Conservation (phyloP, 1,140 invertebrate genomes). For the Ylistrum balloti region DNA sequence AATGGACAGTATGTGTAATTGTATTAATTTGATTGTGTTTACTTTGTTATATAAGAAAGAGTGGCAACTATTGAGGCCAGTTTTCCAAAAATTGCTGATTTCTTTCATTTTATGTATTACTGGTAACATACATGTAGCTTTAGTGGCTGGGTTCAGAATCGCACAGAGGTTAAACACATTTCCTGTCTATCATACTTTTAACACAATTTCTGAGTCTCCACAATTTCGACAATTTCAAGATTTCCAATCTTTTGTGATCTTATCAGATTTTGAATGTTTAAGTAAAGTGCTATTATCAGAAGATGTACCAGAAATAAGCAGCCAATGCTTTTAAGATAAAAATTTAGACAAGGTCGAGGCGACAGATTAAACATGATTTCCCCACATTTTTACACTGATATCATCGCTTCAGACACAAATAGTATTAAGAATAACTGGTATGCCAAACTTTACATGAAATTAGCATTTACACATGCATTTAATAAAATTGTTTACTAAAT, state of each 20-base stretch:
- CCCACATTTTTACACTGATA: neutral
- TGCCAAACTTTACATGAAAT: neutral
- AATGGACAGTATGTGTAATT: too few relatives aligned
- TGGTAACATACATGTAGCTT: too few relatives aligned
- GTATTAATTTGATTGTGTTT: too few relatives aligned
- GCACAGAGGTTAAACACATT: neutral
- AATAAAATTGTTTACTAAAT: neutral
- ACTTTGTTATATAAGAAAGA: too few relatives aligned
- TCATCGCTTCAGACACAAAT: neutral
- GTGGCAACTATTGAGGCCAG: too few relatives aligned
- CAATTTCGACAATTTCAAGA: constrained; percentile 35
- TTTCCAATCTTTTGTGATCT: constrained; percentile 21
- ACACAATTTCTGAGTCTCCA: neutral
- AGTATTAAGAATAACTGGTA: neutral
- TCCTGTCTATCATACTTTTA: neutral
- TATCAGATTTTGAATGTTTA: neutral
- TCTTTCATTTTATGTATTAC: too few relatives aligned
- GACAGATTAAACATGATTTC: constrained; percentile 8
- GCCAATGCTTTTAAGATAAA: constrained; percentile 3
- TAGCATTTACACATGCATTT: neutral
- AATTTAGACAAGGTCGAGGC: neutral
- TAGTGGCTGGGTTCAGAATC: too few relatives aligned
- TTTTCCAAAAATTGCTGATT: too few relatives aligned
- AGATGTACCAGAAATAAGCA: neutral
- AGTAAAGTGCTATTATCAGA: neutral